Base-by-base conservation (phyloP, 2,888 invertebrate genomes). In the Ophion ventricosus region DNA sequence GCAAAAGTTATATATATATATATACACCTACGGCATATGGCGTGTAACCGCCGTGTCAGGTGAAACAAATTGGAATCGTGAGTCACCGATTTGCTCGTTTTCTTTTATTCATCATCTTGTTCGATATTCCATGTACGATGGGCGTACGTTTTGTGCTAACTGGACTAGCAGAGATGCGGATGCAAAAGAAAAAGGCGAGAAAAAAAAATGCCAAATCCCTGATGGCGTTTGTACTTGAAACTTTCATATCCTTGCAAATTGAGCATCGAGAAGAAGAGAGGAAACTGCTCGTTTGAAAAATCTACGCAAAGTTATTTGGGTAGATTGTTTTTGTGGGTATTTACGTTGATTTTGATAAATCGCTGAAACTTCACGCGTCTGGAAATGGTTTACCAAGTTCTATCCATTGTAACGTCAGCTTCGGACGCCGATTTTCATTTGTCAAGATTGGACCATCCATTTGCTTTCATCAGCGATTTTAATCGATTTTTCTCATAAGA, bases 11-110 rank as follows among this genome's bases (percentile, higher is more conserved):
- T 43, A 54, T 49, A n/a, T n/a, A n/a, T n/a, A n/a, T n/a, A n/a
- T n/a, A n/a, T n/a, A n/a, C n/a, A 54, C 61, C 49, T 69, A 67
- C 29, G 54, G 54, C 49, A 43, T 57, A 26, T 20, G 43, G n/a
- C 66, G 67, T 81, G 74, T 61, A 63, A 81, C 59, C 20, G 67
- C 61, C 43, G 69, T 61, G 75, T 81, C 70, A 64, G 69, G 76
- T 70, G 76, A 81, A 76, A 70, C 75, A 81, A 81, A 69, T 81
- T 69, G 74, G 61, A 75, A 75, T 81, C 80, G 80, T 81, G 74
- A 75, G 75, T 81, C 67, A 61, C 57, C 80, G 63, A 63, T 75
- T 75, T 75, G 25, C 61, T 81, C 54, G 20, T 81, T 61, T 61
- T 70, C 29, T 63, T 63, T 73, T 73, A 23, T 61, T 49, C 29